Conservation (phyloP, 1,140 invertebrate species). For the Cylas formicarius region DNA sequence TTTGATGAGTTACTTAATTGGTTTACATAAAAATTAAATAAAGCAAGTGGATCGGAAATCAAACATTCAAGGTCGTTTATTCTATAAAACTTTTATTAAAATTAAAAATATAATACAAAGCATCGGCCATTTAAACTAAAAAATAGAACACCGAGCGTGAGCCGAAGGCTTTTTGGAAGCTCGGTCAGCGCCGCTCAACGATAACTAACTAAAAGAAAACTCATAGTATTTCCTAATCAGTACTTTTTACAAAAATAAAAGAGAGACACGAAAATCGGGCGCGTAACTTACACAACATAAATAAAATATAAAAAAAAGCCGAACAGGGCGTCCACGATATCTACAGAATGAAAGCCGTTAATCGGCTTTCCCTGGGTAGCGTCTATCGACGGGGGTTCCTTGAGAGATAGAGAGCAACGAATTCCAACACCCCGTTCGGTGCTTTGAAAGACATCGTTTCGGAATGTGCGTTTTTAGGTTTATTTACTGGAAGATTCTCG, state of each 20-base stretch:
- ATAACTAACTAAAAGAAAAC: conserved; percentile 22
- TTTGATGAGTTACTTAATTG: too few relatives aligned
- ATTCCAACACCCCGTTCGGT: too few relatives aligned
- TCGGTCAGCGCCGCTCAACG: conserved; percentile 10
- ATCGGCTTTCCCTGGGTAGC: too few relatives aligned
- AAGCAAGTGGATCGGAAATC: too few relatives aligned
- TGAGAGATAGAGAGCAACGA: too few relatives aligned
- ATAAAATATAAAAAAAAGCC: conserved; percentile 8
- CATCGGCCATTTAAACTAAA: conserved; percentile 21
- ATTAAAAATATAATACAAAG: conserved; percentile 33
- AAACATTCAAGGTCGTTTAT: too few relatives aligned
- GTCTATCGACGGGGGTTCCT: too few relatives aligned
- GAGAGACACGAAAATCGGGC: conserved; percentile 27
- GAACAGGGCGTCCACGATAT: too few relatives aligned
- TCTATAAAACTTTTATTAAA: conserved; percentile 31
- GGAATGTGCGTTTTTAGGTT: conserved; percentile 22
- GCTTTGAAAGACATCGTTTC: conserved; percentile 9
- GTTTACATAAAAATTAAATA: too few relatives aligned
- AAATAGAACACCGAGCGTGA: conserved; percentile 22
- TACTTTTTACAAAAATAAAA: conserved; percentile 35
- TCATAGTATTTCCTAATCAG: conserved; percentile 30
- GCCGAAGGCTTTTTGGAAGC: conserved; percentile 12
- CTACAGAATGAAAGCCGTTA: too few relatives aligned
- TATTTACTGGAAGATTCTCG: too few relatives aligned
- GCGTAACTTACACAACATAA: conserved; percentile 7